These are phyloP conservation scores for Cirrhinus mrigala DNA, from an alignment of 2,797 vertebrate genomes.

Conservation along the genomic window DNA sequence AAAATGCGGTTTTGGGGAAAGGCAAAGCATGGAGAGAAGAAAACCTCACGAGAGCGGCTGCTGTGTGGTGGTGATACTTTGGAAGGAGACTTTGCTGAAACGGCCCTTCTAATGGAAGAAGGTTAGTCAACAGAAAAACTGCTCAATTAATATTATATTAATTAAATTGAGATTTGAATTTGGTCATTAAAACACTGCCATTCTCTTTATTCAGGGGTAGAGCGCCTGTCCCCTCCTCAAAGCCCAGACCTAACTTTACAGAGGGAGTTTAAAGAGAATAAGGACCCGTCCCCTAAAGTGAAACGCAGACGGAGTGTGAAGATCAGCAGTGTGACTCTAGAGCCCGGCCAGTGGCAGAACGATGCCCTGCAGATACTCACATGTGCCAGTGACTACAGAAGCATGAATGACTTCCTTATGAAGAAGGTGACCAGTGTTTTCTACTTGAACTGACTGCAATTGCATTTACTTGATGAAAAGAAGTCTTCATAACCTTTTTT, in stretches of 20 bases:
- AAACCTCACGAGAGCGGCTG: conserved; percentile 83
- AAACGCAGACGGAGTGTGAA: conserved; percentile 91
- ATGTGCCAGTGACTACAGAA: conserved; percentile 89
- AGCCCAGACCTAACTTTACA: conserved; percentile 85
- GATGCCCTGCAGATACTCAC: conserved; percentile 93
- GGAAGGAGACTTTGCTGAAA: conserved; percentile 54
- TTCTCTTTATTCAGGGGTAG: conserved; percentile 27
- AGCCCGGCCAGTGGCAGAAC: conserved; percentile 91
- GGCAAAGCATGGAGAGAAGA: conserved; percentile 91
- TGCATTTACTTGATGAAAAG: not conserved
- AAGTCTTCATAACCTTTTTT: not conserved
- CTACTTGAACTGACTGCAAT: not conserved
- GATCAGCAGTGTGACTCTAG: conserved; percentile 90
- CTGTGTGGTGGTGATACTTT: conserved; percentile 35
- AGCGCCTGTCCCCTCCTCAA: conserved; percentile 80
- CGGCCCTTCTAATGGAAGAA: conserved; percentile 45
- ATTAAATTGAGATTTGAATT: not conserved
- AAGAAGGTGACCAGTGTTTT: conserved; percentile 85
- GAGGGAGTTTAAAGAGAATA: conserved; percentile 95
- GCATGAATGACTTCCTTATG: conserved; percentile 98
- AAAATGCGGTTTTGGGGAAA: conserved; percentile 98
- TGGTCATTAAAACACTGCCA: not conserved
- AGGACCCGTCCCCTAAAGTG: conserved; percentile 94
- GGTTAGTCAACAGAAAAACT: conserved; percentile 34
- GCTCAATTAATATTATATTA: not conserved